Conservation (phyloP, 2,113 vertebrate genomes). For the Vireo altiloquus region DNA sequence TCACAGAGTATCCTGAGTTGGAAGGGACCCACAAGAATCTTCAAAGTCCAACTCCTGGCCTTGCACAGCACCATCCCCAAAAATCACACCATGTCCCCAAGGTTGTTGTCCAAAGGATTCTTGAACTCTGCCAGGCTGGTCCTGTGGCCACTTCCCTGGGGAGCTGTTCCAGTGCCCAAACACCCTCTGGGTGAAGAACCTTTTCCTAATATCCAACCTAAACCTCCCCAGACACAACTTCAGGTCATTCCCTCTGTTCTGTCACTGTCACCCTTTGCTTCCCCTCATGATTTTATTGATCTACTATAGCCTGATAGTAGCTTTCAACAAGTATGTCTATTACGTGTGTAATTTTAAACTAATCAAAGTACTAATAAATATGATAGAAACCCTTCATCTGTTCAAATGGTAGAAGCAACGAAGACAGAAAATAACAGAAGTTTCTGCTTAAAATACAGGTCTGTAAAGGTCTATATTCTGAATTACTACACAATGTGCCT, state of each 20-base stretch:
- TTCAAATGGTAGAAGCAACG: neutral
- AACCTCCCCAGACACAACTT: fast-evolving
- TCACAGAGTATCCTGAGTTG: neutral
- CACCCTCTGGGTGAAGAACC: too few relatives aligned
- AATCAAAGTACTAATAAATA: neutral
- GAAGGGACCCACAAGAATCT: neutral
- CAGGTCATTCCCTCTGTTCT: neutral
- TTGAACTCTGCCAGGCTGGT: neutral
- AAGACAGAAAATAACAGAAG: neutral
- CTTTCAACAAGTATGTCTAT: neutral
- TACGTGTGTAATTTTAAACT: neutral
- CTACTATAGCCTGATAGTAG: neutral
- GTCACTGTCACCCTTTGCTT: neutral
- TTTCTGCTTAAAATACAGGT: neutral
- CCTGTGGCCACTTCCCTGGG: neutral
- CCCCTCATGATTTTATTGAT: neutral
- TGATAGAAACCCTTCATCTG: neutral
- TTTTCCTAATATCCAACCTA: neutral
- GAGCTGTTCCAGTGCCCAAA: neutral
- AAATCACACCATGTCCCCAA: neutral
- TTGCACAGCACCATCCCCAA: neutral
- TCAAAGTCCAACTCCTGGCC: neutral
- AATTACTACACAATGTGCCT: neutral
- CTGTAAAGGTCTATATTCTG: neutral
- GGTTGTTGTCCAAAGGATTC: fast-evolving